Percentiles rank a stretch among this genome's conserved stretches.
Conservation (phyloP, 2,888 invertebrate species). For the Drosophila leonis region DNA sequence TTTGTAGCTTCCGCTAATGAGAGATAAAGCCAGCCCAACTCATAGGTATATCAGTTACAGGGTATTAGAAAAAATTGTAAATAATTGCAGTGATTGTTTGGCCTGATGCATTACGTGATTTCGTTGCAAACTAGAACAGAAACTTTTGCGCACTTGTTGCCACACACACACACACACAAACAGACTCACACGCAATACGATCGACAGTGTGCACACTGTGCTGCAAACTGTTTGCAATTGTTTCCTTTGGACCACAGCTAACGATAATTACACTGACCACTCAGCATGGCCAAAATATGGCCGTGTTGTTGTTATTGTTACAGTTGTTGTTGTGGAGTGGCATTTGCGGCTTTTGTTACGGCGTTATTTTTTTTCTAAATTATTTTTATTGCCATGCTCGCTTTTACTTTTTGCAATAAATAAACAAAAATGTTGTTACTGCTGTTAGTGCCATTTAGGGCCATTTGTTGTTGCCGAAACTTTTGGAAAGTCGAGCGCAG, state of each 20-base stretch:
- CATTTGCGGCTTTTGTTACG: slow-evolving; percentile 29
- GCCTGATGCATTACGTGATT: slow-evolving; percentile 53
- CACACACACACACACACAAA: background rate
- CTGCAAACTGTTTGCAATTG: slow-evolving; percentile 1
- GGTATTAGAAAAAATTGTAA: slow-evolving; percentile 28
- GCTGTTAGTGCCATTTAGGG: slow-evolving; percentile 21
- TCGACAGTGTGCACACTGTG: slow-evolving; percentile 9
- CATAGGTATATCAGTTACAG: background rate
- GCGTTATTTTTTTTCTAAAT: background rate
- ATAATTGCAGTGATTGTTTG: slow-evolving; percentile 16
- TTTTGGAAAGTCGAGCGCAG: slow-evolving; percentile 57
- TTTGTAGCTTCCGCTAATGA: background rate
- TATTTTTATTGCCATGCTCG: slow-evolving; percentile 30
- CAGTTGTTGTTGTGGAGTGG: slow-evolving; percentile 17
- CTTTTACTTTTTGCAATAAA: slow-evolving; percentile 74
- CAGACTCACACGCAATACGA: background rate
- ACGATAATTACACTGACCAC: slow-evolving; percentile 64
- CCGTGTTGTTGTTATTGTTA: slow-evolving; percentile 9
- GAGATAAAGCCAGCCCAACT: background rate
- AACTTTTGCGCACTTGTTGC: slow-evolving; percentile 19
- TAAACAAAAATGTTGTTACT: slow-evolving; percentile 36
- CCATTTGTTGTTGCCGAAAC: slow-evolving; percentile 21
- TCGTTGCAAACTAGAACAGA: slow-evolving; percentile 47
- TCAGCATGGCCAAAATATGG: slow-evolving; percentile 56
- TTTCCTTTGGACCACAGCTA: slow-evolving; percentile 23